Conservation (phyloP, 2,113 vertebrate species). For the Xiphias gladius region DNA sequence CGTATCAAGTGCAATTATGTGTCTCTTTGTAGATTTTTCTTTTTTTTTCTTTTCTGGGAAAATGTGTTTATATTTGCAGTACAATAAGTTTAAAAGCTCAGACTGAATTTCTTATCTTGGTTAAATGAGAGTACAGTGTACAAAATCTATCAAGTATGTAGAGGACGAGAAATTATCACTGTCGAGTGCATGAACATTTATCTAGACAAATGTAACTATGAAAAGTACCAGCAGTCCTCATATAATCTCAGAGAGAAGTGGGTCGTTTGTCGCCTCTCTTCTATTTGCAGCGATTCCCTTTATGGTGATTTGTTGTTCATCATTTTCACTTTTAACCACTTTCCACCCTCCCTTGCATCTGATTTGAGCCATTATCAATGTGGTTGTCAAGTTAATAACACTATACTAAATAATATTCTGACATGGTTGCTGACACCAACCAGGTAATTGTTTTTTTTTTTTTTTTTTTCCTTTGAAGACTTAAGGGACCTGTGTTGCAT, state of each 20-base stretch:
- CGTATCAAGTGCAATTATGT: slow-evolving; percentile 64
- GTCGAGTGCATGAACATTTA: background rate
- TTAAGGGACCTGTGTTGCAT: slow-evolving; percentile 22
- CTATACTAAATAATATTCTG: slow-evolving; percentile 56
- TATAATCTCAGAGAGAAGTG: background rate
- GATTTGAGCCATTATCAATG: slow-evolving; percentile 66
- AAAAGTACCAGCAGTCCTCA: slow-evolving; percentile 12
- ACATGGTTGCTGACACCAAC: slow-evolving; percentile 73
- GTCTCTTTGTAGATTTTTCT: slow-evolving; percentile 21
- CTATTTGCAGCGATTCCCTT: background rate
- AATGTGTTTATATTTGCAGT: slow-evolving; percentile 53
- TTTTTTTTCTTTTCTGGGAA: slow-evolving; percentile 10
- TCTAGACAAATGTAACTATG: slow-evolving; percentile 24
- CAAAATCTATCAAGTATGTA: slow-evolving; percentile 11
- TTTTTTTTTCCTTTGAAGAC: slow-evolving; percentile 19
- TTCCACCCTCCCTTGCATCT: slow-evolving; percentile 36
- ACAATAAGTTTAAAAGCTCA: slow-evolving; percentile 33
- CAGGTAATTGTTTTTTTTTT: slow-evolving; percentile 43
- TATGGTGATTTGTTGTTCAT: slow-evolving; percentile 3
- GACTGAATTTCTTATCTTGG: slow-evolving; percentile 32
- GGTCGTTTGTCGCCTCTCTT: slow-evolving; percentile 1
- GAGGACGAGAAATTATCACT: slow-evolving; percentile 28
- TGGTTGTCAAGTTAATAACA: slow-evolving; percentile 60
- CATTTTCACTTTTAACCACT: slow-evolving; percentile 55
- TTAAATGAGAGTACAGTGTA: slow-evolving; percentile 32